A percentile compares a stretch with the other conserved stretches of the same genome.
phyloP scores from a whole-genome alignment of 2,113 vertebrate species.

The Saccopteryx leptura region DNA sequence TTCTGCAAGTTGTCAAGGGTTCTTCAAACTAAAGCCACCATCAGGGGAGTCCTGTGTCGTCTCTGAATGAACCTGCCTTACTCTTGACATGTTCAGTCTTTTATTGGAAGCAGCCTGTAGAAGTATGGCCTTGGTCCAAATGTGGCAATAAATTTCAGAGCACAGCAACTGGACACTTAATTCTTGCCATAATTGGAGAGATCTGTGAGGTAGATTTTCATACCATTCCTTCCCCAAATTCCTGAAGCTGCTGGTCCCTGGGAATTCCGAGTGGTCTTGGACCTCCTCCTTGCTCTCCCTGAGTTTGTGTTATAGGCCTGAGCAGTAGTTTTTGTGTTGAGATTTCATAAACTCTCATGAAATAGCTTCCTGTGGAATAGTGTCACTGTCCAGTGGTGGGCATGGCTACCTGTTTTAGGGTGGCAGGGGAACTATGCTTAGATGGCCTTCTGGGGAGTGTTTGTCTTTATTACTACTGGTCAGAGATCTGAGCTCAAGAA shows the following conservation, averaged over 20 bases:
- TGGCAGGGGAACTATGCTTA: no score
- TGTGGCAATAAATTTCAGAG: background rate
- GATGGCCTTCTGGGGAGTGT: background rate
- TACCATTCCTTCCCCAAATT: background rate
- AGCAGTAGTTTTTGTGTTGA: background rate
- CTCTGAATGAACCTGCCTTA: background rate
- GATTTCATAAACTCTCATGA: background rate
- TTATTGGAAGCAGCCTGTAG: background rate
- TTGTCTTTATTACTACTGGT: background rate
- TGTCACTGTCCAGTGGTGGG: background rate
- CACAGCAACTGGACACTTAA: background rate
- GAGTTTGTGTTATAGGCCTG: background rate
- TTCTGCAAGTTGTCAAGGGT: background rate
- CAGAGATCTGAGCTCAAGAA: background rate
- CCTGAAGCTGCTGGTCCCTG: background rate
- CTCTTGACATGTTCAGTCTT: background rate
- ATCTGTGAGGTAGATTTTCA: background rate
- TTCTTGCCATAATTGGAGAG: background rate
- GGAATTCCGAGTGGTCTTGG: background rate
- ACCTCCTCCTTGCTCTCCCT: background rate
- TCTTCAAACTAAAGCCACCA: background rate
- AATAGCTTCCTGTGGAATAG: background rate
- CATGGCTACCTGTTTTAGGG: background rate
- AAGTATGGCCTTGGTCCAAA: background rate
- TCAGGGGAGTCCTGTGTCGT: background rate